Base-by-base conservation (phyloP, 1,140 invertebrate species). In the Scaptomyza graminum region DNA sequence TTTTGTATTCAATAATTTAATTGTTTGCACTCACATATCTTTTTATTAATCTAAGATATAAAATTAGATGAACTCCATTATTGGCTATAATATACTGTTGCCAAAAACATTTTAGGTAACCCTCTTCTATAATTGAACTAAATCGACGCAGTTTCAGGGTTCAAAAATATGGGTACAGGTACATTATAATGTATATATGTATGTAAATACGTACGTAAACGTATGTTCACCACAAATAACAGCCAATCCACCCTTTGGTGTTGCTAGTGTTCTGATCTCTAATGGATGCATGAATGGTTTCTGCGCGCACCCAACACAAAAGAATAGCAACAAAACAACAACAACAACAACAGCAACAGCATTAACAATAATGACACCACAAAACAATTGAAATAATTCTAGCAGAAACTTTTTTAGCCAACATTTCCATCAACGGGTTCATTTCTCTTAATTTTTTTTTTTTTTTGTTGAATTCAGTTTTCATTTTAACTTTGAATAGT, bases 321-420 rank as follows among this genome's bases (percentile, higher is more conserved):
- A 31, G n/a, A 61, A 12, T 52, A 70, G 39, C 60, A 72, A 12
- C 28, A 75, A 25, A 25, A 25, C 25, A 25, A 25, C 25, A 25
- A 39, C 18, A 61, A n/a, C 52, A 71, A 46, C 60, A 72, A 12
- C 28, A 66, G 8, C 52, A 61, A 50, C 39, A 63, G 41, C 62
- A 76, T 31, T 56, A 74, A 54, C 59, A 75, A 62, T 87, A 87
- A 87, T 88, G 83, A 88, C 83, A 82, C 83, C 75, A 78, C 75
- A 50, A 87, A 88, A 87, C 82, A 87, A 87, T 87, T 88, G 78
- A 78, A 87, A 88, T 88, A 87, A 87, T 88, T 87, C 79, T 87
- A 87, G 82, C 82, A 88, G 79, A 87, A 88, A 87, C 74, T 82
- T 74, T 75, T 37, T 75, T 37, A 47, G 59, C 69, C 52, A 74